Base-by-base conservation (phyloP, 2,113 vertebrate species). In the Prietella phreatophila region DNA sequence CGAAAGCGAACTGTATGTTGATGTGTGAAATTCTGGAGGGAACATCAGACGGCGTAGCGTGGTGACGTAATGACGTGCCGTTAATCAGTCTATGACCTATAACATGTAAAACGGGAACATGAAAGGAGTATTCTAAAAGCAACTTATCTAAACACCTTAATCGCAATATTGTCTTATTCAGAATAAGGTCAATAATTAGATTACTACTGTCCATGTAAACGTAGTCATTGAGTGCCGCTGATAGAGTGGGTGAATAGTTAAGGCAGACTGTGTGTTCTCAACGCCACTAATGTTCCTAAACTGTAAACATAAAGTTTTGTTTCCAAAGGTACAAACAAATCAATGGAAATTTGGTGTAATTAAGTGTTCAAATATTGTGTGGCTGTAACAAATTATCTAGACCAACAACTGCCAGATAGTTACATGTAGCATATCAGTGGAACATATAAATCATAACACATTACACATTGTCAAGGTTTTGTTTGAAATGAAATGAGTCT, bases 371-470 rank as follows among this genome's bases (percentile, higher is more conserved):
- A 42, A 58, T 75, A 39, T 39, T 15, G 2, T 58, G 83, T 39
- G 20, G 30, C 30, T 73, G 19, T 36, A 33, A 22, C 0, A 75
- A 30, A 47, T n/a, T 55, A n/a, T 60, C 36, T 58, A 42, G 22
- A 27, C 20, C 53, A n/a, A 36, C 13, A 47, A 20, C 20, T 84
- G 15, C 7, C 2, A 27, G 19, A 14, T 36, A 30, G 42, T 61
- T 85, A 4, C 78, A 50, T 53, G 39, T 83, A 39, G 5, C 7
- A 30, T 69, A 50, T 78, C 56, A 63, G 25, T 75, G n/a, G 53
- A 85, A 73, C 33, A 58, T 58, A 53, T 73, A 39, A 85, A 53
- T 69, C 25, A 22, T 60, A 76, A 85, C 20, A 58, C 22, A 36
- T 58, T 36, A n/a, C 30, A 85, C 75, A 20, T 36, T 15, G 33